Percentiles rank a stretch among this genome's conserved stretches.
phyloP scores from a whole-genome alignment of 2,113 vertebrate species.

The Bathybates hornii region DNA sequence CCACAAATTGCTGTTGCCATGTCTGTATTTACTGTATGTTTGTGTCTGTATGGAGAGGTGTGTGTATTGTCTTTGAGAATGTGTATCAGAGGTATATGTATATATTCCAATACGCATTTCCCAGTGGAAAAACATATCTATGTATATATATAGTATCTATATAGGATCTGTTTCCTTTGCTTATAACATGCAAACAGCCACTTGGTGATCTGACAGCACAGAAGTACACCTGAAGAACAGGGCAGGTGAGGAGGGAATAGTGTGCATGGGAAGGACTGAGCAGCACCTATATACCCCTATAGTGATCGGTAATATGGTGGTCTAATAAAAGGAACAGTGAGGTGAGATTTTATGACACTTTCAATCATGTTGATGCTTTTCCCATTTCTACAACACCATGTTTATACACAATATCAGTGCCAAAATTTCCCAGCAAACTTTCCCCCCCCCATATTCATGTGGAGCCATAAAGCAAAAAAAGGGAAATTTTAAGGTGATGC shows the following conservation, averaged over 20 bases:
- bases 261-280: conserved; percentile 32
- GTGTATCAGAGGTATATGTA: conserved; percentile 55
- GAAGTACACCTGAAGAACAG: conserved; percentile 66
- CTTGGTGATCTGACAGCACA: conserved; percentile 78
- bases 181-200: conserved; percentile 81
- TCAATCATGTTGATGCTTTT: background rate
- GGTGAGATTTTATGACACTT: conserved; percentile 24
- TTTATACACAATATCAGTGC: background rate
- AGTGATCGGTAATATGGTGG: conserved; percentile 24
- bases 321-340: conserved; percentile 34
- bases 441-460: background rate
- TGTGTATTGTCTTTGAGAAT: conserved; percentile 42
- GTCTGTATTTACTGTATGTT: conserved; percentile 9
- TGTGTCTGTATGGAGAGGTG: conserved; percentile 12
- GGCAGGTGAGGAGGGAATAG: background rate
- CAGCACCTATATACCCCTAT: conserved; percentile 35
- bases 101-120: conserved; percentile 50
- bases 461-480: background rate
- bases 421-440: background rate
- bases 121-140: conserved; percentile 65
- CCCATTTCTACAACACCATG: background rate
- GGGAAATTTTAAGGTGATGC: background rate
- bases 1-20: conserved; percentile 44
- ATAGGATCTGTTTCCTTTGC: conserved; percentile 75
- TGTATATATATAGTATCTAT: conserved; percentile 76